Conservation (phyloP, 2,113 vertebrate species). For the Propithecus coquereli region DNA sequence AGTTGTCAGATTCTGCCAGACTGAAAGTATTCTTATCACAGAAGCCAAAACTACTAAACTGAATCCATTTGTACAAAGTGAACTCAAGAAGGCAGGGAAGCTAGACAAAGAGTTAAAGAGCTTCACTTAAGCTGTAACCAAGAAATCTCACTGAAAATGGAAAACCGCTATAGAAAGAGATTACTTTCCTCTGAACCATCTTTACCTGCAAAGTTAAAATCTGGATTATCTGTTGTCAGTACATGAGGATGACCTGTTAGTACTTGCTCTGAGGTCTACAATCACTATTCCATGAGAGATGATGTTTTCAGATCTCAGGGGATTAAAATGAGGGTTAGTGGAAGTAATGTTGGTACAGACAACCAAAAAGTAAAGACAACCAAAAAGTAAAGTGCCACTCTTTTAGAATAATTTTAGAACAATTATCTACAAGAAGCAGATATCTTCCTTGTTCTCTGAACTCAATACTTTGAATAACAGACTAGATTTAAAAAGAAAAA, state of each 20-base stretch:
- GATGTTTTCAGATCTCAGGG: not conserved
- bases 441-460: not conserved
- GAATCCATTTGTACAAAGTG: not conserved
- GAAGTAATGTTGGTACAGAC: not conserved
- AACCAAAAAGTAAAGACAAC: not conserved
- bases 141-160: not conserved
- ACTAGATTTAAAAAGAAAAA: not conserved
- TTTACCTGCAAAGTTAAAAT: not conserved
- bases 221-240: not conserved
- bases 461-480: not conserved
- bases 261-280: not conserved
- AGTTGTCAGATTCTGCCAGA: not conserved
- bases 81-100: not conserved
- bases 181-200: not conserved
- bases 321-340: not conserved
- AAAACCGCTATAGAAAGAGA: not conserved
- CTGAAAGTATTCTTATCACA: not conserved
- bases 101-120: not conserved
- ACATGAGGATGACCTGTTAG: not conserved
- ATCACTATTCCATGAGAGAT: not conserved
- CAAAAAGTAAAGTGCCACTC: not conserved
- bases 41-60: not conserved
- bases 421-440: not conserved
- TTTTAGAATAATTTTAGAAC: not conserved
- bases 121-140: not conserved